These are phyloP conservation scores for Brachyrhaphis roseni DNA, from an alignment of 2,797 vertebrate genomes.

Conservation along the genomic window DNA sequence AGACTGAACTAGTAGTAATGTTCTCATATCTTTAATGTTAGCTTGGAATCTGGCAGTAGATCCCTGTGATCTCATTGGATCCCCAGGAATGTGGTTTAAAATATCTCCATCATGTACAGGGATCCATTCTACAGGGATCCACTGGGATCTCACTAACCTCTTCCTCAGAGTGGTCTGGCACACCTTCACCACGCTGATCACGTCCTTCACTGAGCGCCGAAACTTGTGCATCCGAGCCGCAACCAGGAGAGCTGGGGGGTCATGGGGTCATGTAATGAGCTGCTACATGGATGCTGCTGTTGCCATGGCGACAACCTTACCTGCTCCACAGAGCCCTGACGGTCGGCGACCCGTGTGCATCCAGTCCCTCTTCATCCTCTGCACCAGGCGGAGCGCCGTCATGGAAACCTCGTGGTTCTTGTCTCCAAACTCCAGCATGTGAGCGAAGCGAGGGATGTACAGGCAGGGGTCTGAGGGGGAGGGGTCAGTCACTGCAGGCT, in stretches of 20 bases:
- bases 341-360: slow-evolving; percentile 96
- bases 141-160: slow-evolving; percentile 82
- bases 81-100: background rate
- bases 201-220: slow-evolving; percentile 93
- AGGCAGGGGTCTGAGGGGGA: slow-evolving; percentile 88
- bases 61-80: background rate
- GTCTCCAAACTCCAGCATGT: slow-evolving; percentile 94
- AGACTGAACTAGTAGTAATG: background rate
- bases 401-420: slow-evolving; percentile 98
- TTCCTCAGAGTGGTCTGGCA: slow-evolving; percentile 96
- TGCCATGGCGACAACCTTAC: slow-evolving; percentile 63
- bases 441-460: slow-evolving; percentile 97
- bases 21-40: background rate
- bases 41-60: background rate
- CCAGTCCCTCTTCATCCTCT: slow-evolving; percentile 98
- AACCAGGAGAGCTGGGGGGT: slow-evolving; percentile 88
- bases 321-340: slow-evolving; percentile 94
- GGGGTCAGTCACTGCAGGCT: background rate
- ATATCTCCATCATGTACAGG: background rate
- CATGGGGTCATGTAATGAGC: background rate
- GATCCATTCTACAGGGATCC: background rate
- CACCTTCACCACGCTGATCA: slow-evolving; percentile 97
- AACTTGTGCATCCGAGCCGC: slow-evolving; percentile 98
- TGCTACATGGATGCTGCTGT: background rate
- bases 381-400: slow-evolving; percentile 93